Base-by-base conservation (phyloP, 2,888 invertebrate species). In the Gortyna flavago region DNA sequence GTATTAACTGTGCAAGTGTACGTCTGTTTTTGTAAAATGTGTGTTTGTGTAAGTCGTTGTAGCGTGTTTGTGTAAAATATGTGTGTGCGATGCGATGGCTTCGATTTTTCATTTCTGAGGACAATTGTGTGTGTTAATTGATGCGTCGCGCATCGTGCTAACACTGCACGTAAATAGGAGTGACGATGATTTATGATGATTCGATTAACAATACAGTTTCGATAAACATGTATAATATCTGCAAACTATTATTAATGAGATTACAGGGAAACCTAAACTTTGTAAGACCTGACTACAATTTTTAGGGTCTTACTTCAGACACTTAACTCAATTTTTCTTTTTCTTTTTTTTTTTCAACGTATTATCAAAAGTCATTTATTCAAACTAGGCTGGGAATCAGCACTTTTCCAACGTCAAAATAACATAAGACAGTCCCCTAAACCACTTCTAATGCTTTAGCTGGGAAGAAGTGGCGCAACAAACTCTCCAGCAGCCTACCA, bases 111-210 rank as follows among this genome's bases (percentile, higher is more conserved):
- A 71, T 35, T 41, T 41, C 16, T 35, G 41, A 29, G 41, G 62
- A 71, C 68, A 80, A 59, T 54, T 54, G 44, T 80, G n/a, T 54
- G 44, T 80, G n/a, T 65, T 73, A 80, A 85, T 81, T 73, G 65
- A 80, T 61, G 62, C 67, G 59, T 81, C 48, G 44, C 25, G 51
- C 67, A 64, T 81, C 48, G 44, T n/a, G 51, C 57, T 85, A 80
- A 51, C 59, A 65, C 25, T 21, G 32, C 74, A 38, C 18, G 62
- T 35, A 35, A 62, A 16, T 25, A 21, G 35, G 35, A 35, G 35
- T 68, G 51, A 32, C 81, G 4, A 57, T 65, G 54, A 81, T 85
- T 61, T 16, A 69, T 81, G 59, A 38, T 38, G 25, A 66, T 78
- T 67, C 41, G 41, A 68, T 84, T 61, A 41, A 51, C 25, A 25